Evolutionary conservation across 2,113 vertebrate species (phyloP), one percentile per base, ranked within the genome.

Genomic region (Ranitomeya imitator): DNA sequence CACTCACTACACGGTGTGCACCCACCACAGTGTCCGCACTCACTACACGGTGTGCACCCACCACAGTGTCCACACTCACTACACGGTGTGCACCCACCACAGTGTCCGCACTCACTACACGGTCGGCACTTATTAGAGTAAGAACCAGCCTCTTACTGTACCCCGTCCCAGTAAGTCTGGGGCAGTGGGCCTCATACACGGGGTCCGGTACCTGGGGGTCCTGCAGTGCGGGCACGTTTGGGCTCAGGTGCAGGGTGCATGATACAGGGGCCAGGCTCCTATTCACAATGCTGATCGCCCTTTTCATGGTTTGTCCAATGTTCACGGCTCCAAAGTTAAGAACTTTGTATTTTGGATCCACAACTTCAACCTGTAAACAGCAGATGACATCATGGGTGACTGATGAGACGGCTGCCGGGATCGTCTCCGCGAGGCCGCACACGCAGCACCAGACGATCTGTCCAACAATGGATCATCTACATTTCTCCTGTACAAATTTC

Each of bases 301-400:
- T 97, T 81, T 91, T 96, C 89, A 93, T 91, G 0, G 79, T 93
- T 83, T 97, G 95, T 11, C 95, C 97, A 0, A 95, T 54, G 54
- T 91, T 92, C 71, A 96, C 69, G 51, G 94, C 94, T 89, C 96
- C 96, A n/a, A 98, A 93, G 76, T 96, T 95, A 85, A 97, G 88
- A 26, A 93, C 92, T 90, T 90, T 96, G 12, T 94, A 93, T 83
- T 86, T 92, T 0, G 94, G 95, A 51, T 97, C 93, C 18, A 95
- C 91, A 21, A 98, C 91, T 0, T 94, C 92, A 90, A 99, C 89
- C 97, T 98, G 90, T 9, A 15, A 26, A 77, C 21, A 74, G 15
- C 18, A 84, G n/a, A 84, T 79, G 55, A 51, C 7, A 77, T 77
- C 37, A 19, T 37, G 7, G 16, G 16, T 51, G 19, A 77, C 21